phyloP scores from a whole-genome alignment of 2,797 vertebrate species.

The Sternarchorhynchus goeldii region DNA sequence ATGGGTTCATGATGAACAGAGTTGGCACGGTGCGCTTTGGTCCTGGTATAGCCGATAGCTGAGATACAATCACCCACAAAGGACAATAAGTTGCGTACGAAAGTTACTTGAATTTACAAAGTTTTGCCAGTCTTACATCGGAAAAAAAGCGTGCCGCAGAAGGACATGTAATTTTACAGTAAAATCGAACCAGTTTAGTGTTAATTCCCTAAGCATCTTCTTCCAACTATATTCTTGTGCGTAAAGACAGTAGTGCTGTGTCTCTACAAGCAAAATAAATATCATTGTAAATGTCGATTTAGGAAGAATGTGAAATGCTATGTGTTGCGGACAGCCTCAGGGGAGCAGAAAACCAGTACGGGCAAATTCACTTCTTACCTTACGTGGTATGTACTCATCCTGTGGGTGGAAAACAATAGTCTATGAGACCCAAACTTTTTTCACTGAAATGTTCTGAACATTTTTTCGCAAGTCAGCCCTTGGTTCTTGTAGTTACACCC shows the following conservation, averaged over 20 bases:
- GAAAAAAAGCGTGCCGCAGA: not conserved
- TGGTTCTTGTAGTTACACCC: too few relatives aligned
- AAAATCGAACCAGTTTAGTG: too few relatives aligned
- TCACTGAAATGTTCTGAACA: not conserved
- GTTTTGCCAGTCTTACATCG: not conserved
- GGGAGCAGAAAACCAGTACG: conserved; percentile 61
- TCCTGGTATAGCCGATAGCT: conserved; percentile 7
- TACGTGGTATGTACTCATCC: conserved; percentile 41
- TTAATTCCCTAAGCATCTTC: not conserved
- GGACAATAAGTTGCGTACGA: too few relatives aligned
- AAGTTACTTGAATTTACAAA: too few relatives aligned
- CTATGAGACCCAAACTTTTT: conserved; percentile 3
- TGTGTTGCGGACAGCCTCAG: conserved; percentile 55
- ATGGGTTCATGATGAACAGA: conserved; percentile 1
- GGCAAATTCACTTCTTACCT: conserved; percentile 56
- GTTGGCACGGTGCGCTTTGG: conserved; percentile 38
- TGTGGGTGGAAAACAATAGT: conserved; percentile 47
- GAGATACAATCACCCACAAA: too few relatives aligned
- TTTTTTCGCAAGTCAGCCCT: too few relatives aligned
- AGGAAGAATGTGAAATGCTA: conserved; percentile 53
- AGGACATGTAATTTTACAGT: not conserved
- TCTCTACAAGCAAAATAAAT: conserved; percentile 30
- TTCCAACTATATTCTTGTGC: not conserved
- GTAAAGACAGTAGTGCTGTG: not conserved
- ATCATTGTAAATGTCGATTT: conserved; percentile 30